These are phyloP conservation scores for Vanacampus margaritifer DNA, from an alignment of 2,113 vertebrate genomes.

Conservation along the genomic window DNA sequence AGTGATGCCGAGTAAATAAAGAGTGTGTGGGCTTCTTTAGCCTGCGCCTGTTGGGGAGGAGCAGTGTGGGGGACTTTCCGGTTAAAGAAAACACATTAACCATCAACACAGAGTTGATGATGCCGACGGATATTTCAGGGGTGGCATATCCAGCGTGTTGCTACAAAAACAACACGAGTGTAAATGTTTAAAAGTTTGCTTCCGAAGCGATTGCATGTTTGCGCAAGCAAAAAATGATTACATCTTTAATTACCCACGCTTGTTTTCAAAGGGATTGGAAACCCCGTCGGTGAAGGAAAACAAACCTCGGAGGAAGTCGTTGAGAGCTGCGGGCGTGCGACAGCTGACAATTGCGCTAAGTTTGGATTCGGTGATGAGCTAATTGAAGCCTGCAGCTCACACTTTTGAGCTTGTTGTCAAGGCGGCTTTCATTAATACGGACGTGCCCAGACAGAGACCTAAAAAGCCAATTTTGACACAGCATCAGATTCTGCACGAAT, in stretches of 20 bases:
- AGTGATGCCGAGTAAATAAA: constrained; percentile 34
- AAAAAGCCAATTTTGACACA: constrained; percentile 21
- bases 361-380: not conserved
- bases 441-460: constrained; percentile 26
- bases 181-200: not conserved
- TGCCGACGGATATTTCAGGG: not conserved
- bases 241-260: constrained; percentile 28
- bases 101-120: not conserved
- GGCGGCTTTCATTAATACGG: constrained; percentile 31
- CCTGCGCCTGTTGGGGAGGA: constrained; percentile 19
- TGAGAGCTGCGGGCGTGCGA: not conserved
- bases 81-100: constrained; percentile 50
- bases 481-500: not conserved
- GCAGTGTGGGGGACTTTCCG: not conserved
- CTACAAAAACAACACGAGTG: not conserved
- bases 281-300: not conserved
- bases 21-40: constrained; percentile 14
- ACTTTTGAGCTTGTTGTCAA: constrained; percentile 20
- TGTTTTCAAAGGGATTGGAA: constrained; percentile 33
- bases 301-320: not conserved
- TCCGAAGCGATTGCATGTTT: not conserved
- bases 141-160: not conserved
- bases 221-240: constrained; percentile 3
- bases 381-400: not conserved
- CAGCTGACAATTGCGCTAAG: constrained; percentile 11